Conservation (phyloP, 2,797 vertebrate genomes). For the Borostomias antarcticus region DNA sequence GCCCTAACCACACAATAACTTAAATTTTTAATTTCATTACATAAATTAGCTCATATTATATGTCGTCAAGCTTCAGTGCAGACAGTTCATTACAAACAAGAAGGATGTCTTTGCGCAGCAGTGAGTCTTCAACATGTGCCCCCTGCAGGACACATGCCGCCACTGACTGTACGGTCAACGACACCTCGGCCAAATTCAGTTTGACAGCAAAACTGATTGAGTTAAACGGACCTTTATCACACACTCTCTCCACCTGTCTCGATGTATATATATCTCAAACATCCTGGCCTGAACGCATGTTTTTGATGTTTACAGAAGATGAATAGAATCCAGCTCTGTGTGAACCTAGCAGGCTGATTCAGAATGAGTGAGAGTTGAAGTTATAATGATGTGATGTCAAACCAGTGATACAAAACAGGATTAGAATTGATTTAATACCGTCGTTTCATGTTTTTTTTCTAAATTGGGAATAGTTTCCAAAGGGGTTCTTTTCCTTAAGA, state of each 20-base stretch:
- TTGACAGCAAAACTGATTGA: conserved; percentile 11
- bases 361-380: background rate
- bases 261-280: too few species aligned
- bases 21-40: too few species aligned
- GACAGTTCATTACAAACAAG: too few species aligned
- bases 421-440: background rate
- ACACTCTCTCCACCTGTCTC: conserved; percentile 1
- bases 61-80: too few species aligned
- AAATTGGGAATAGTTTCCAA: too few species aligned
- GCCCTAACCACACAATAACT: background rate
- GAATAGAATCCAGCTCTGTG: background rate
- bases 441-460: background rate
- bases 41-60: too few species aligned
- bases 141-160: conserved; percentile 35
- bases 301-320: background rate
- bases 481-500: too few species aligned
- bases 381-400: too few species aligned
- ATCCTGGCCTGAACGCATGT: background rate
- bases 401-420: too few species aligned
- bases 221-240: background rate
- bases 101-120: background rate
- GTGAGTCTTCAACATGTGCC: conserved; percentile 28
- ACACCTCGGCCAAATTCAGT: background rate
- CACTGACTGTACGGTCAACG: background rate
- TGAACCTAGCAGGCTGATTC: background rate